Evolutionary conservation across 2,113 vertebrate species (phyloP).

Genomic region (Malurus alboscapulatus): DNA sequence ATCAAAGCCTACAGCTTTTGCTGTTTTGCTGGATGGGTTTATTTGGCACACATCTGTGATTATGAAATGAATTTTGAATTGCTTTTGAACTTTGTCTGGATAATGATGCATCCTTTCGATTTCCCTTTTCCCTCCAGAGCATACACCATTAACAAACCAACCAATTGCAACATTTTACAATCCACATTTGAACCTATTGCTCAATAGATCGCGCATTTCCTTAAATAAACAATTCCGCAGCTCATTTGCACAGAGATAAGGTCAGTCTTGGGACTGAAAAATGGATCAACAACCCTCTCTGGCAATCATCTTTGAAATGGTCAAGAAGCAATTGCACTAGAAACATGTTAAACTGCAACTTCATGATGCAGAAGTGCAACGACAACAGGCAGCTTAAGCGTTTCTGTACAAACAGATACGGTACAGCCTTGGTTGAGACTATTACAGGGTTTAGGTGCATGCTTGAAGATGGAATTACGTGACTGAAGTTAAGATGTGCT

Average conservation of each 20-base stretch:
- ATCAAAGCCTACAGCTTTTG: slow-evolving; percentile 3
- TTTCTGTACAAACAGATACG: not conserved
- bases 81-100: slow-evolving; percentile 23
- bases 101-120: slow-evolving; percentile 8
- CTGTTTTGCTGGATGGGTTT: not conserved
- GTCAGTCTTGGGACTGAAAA: not conserved
- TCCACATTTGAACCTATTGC: not conserved
- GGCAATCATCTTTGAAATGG: not conserved
- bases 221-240: not conserved
- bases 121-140: slow-evolving; percentile 16
- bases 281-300: not conserved
- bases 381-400: not conserved
- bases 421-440: not conserved
- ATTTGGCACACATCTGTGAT: slow-evolving; percentile 2
- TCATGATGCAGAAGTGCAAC: not conserved
- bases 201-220: not conserved
- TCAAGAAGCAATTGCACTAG: not conserved
- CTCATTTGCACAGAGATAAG: not conserved
- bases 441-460: not conserved
- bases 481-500: not conserved
- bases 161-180: not conserved
- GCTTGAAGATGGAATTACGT: not conserved
- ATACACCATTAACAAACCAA: not conserved
- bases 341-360: not conserved
- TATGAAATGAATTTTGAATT: slow-evolving; percentile 42